A percentile compares a stretch with the other conserved stretches of the same genome.
Evolutionary conservation across 2,113 vertebrate species (phyloP).

Genomic region (Saimiri boliviensis): DNA sequence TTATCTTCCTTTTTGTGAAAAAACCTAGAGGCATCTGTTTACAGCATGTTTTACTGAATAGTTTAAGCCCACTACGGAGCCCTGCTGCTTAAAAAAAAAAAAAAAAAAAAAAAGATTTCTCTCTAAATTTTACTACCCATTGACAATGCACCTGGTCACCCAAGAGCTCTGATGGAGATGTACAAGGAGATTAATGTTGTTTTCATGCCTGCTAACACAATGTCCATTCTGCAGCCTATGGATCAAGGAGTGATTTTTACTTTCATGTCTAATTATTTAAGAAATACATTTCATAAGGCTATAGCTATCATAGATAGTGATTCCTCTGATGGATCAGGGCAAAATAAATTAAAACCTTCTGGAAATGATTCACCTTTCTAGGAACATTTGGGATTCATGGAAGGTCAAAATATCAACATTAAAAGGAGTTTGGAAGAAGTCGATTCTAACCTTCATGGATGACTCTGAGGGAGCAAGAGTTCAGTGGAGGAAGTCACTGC

Average conservation of each 20-base stretch:
- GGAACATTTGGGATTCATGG: not conserved
- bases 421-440: not conserved
- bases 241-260: not conserved
- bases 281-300: not conserved
- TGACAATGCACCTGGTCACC: not conserved
- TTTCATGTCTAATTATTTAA: not conserved
- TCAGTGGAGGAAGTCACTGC: not conserved
- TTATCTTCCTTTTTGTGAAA: constrained; percentile 48
- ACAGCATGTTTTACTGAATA: not conserved
- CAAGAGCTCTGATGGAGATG: not conserved
- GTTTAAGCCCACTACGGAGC: not conserved
- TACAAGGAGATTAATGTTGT: not conserved
- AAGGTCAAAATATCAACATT: not conserved
- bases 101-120: not conserved
- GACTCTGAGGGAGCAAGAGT: not conserved
- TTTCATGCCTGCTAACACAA: not conserved
- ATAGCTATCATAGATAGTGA: not conserved
- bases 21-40: not conserved
- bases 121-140: not conserved
- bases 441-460: not conserved
- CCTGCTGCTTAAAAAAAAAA: not conserved
- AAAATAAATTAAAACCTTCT: not conserved
- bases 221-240: not conserved
- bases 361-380: not conserved
- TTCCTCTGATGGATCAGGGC: not conserved